Evolutionary conservation across 2,888 invertebrate species (phyloP).

Genomic region (Fragum sueziense): DNA sequence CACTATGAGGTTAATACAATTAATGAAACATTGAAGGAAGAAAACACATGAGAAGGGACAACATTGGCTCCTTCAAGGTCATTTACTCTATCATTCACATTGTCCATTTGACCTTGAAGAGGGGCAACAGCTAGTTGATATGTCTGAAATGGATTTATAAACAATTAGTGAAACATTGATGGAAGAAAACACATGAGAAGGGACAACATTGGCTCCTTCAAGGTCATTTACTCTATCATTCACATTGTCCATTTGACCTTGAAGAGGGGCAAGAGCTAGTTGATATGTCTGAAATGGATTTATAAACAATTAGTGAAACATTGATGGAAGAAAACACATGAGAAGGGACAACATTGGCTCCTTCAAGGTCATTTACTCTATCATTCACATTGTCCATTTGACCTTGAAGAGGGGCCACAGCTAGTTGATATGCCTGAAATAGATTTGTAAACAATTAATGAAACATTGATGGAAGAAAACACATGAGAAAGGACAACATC

Average conservation of each 20-base stretch:
- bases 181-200: too few relatives aligned
- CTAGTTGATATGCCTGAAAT: constrained; percentile 89
- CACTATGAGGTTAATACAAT: constrained; percentile 68
- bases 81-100: constrained; percentile 90
- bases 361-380: constrained; percentile 88
- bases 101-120: constrained; percentile 88
- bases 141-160: constrained; percentile 84
- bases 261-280: constrained; percentile 88
- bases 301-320: too few relatives aligned
- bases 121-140: constrained; percentile 89
- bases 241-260: constrained; percentile 90
- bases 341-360: constrained; percentile 86
- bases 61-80: constrained; percentile 89
- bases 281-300: constrained; percentile 86
- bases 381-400: constrained; percentile 91
- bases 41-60: constrained; percentile 82
- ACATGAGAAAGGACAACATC: constrained; percentile 85
- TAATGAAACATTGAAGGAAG: too few relatives aligned
- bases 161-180: too few relatives aligned
- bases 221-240: constrained; percentile 88
- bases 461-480: too few relatives aligned
- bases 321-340: too few relatives aligned
- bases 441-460: too few relatives aligned
- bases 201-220: constrained; percentile 88
- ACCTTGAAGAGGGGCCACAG: constrained; percentile 87